Conservation (phyloP, 1,140 invertebrate species). For the Acromyrmex echinatior region DNA sequence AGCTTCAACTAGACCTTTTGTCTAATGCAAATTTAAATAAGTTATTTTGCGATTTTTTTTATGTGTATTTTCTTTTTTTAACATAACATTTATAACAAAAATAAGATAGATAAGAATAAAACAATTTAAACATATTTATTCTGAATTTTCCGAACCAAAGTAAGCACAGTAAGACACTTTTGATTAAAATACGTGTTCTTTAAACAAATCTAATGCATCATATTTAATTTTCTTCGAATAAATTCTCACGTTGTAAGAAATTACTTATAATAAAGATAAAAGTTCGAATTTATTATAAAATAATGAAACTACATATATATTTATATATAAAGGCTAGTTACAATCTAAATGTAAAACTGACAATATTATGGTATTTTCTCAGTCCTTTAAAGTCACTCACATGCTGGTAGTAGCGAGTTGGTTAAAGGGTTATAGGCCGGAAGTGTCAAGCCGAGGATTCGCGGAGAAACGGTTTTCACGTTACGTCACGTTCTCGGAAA, state of each 20-base stretch:
- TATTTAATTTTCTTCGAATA: not conserved
- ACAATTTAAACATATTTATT: too few relatives aligned
- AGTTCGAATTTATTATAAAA: not conserved
- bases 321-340: not conserved
- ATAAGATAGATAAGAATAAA: too few relatives aligned
- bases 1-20: too few relatives aligned
- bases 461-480: conserved; percentile 17
- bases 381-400: conserved; percentile 11
- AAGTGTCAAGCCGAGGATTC: conserved; percentile 39
- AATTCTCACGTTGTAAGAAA: not conserved
- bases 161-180: not conserved
- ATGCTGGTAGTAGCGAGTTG: conserved; percentile 10
- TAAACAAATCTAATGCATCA: not conserved
- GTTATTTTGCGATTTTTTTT: too few relatives aligned
- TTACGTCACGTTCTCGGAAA: conserved; percentile 30
- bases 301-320: not conserved
- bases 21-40: too few relatives aligned
- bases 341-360: conserved; percentile 18
- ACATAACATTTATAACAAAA: too few relatives aligned
- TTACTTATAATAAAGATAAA: conserved; percentile 1
- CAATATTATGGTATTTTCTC: not conserved
- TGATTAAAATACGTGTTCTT: not conserved
- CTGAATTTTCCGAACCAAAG: too few relatives aligned
- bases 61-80: too few relatives aligned
- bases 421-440: not conserved